Percentiles rank a stretch among this genome's conserved stretches.
Evolutionary conservation across 2,888 invertebrate genomes (phyloP).

Genomic region (Ectemnius lituratus): DNA sequence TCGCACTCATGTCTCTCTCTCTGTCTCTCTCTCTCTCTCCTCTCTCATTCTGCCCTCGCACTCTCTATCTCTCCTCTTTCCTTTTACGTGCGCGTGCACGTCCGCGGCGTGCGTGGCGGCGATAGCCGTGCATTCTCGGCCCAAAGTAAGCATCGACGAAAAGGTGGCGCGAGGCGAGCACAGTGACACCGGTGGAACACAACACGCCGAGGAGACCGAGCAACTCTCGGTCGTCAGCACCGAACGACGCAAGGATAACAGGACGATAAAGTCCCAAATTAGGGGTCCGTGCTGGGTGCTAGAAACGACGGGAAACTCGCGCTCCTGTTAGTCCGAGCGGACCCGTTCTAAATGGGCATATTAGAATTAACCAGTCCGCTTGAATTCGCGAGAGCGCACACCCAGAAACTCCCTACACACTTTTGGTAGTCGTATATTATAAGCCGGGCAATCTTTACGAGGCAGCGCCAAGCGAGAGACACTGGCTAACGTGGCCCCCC

Average conservation of each 20-base stretch:
- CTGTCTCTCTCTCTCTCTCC: slow-evolving; percentile 16
- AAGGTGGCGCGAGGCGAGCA: slow-evolving; percentile 37
- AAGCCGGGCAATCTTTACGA: slow-evolving; percentile 2
- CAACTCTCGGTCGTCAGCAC: slow-evolving; percentile 41
- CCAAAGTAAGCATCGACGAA: slow-evolving; percentile 34
- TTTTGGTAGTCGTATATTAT: slow-evolving; percentile 3
- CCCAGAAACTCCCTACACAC: too few relatives aligned
- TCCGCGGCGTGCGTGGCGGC: slow-evolving; percentile 14
- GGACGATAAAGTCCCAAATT: slow-evolving; percentile 66
- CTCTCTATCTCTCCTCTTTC: slow-evolving; percentile 11
- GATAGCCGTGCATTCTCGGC: slow-evolving; percentile 42
- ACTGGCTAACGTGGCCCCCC: not conserved
- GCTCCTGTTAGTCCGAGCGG: slow-evolving; percentile 9
- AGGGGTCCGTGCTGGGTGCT: slow-evolving; percentile 40
- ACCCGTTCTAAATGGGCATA: slow-evolving; percentile 20
- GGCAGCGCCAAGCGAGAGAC: not conserved
- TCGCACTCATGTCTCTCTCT: slow-evolving; percentile 21
- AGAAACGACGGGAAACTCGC: slow-evolving; percentile 5
- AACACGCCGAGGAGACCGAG: slow-evolving; percentile 21
- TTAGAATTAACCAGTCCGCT: slow-evolving; percentile 32
- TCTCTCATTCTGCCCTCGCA: not conserved
- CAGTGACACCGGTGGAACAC: slow-evolving; percentile 40
- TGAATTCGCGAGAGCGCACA: not conserved
- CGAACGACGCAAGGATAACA: slow-evolving; percentile 63
- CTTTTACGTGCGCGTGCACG: slow-evolving; percentile 15